Conservation (phyloP, 2,797 vertebrate species). For the Prunella strophiata region DNA sequence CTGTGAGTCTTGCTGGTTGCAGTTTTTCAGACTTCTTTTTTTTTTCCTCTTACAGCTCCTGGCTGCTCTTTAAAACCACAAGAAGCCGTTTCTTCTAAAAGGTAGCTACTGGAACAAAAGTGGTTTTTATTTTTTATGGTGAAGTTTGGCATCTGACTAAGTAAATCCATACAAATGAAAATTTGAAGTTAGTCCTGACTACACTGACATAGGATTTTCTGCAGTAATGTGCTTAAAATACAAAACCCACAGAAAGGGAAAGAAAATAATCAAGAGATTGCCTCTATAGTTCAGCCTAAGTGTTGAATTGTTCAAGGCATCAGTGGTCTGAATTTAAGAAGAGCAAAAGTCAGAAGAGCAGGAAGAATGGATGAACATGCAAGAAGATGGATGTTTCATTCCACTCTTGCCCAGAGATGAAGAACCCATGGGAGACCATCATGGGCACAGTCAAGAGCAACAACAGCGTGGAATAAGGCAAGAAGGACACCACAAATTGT, state of each 20-base stretch:
- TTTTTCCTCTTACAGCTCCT: conserved; percentile 67
- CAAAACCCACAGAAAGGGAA: not conserved
- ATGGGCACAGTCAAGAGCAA: not conserved
- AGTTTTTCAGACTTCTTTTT: not conserved
- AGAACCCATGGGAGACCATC: not conserved
- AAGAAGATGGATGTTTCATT: not conserved
- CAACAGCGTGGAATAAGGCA: not conserved
- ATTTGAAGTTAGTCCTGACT: not conserved
- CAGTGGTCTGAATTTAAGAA: not conserved
- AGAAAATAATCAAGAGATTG: not conserved
- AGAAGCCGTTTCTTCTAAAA: conserved; percentile 80
- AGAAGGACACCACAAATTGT: not conserved
- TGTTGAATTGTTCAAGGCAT: not conserved
- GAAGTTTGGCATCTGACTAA: not conserved
- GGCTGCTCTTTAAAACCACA: conserved; percentile 84
- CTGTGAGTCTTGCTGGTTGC: not conserved
- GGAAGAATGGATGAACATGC: not conserved
- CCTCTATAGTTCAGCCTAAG: not conserved
- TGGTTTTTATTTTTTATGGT: not conserved
- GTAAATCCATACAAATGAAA: not conserved
- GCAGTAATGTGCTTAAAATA: not conserved
- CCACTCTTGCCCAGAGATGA: not conserved
- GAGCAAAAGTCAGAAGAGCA: not conserved
- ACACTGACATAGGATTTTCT: not conserved
- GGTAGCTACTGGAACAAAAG: conserved; percentile 67